These are phyloP conservation scores for Threskiornis aethiopicus DNA, from an alignment of 2,797 vertebrate genomes.

Conservation along the genomic window DNA sequence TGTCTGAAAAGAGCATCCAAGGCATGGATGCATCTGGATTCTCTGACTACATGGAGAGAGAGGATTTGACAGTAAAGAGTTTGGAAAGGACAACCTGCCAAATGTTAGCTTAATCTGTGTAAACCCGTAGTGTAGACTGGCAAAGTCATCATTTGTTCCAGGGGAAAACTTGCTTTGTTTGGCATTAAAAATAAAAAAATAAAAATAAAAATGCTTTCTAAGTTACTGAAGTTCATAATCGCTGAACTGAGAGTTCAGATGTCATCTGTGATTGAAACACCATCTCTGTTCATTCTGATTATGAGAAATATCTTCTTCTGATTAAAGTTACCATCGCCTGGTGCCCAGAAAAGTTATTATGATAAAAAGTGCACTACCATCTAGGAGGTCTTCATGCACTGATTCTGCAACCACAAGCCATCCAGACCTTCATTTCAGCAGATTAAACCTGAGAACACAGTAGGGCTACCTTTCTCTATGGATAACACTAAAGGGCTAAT, in stretches of 20 bases:
- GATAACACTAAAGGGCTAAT: background rate
- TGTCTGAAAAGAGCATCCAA: background rate
- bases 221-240: background rate
- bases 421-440: background rate
- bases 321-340: background rate
- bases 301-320: background rate
- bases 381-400: background rate
- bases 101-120: background rate
- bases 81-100: background rate
- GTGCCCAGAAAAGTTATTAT: background rate
- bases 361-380: background rate
- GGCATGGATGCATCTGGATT: background rate
- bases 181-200: background rate
- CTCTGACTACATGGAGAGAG: background rate
- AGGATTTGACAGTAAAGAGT: background rate
- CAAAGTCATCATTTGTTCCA: background rate
- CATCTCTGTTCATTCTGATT: background rate
- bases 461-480: background rate
- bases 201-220: background rate
- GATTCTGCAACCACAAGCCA: background rate
- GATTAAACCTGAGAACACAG: background rate
- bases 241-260: background rate
- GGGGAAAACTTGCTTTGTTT: background rate
- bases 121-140: background rate
- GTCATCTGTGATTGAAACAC: background rate